These are phyloP conservation scores for Falco punctatus DNA, from an alignment of 2,113 vertebrate species.

Conservation along the genomic window DNA sequence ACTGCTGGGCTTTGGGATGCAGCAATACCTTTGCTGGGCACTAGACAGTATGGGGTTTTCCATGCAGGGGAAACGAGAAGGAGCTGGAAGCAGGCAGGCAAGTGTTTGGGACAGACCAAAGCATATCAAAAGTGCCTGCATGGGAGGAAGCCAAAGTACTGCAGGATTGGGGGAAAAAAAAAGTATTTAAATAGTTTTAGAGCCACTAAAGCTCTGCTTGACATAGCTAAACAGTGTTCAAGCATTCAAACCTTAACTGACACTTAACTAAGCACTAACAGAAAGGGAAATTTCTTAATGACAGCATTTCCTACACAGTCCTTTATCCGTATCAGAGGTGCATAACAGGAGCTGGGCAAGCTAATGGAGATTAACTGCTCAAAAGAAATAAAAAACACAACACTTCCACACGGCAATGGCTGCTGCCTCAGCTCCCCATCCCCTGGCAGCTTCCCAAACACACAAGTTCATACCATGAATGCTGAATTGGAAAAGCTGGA, in stretches of 20 bases:
- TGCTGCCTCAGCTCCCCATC: conserved; percentile 37
- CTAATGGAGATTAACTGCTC: conserved; percentile 64
- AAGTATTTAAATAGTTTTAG: not conserved
- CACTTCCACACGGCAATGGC: not conserved
- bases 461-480: conserved; percentile 38
- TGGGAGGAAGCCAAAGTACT: not conserved
- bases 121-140: not conserved
- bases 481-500: conserved; percentile 66
- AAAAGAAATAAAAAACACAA: conserved; percentile 43
- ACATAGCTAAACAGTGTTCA: not conserved
- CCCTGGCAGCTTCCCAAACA: conserved; percentile 54
- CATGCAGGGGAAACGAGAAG: not conserved
- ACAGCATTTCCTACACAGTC: conserved; percentile 14
- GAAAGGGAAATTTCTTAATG: conserved; percentile 52
- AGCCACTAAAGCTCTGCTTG: not conserved
- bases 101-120: not conserved
- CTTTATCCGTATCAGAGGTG: conserved; percentile 31
- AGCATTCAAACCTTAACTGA: conserved; percentile 4
- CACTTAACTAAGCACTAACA: not conserved
- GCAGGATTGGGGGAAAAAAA: not conserved
- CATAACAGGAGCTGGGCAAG: conserved; percentile 48
- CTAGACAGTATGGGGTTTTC: not conserved
- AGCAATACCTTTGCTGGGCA: not conserved
- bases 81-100: not conserved
- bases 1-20: not conserved